Evolutionary conservation across 2,113 vertebrate genomes (phyloP).

Genomic region (Rhinolophus ferrumequinum): DNA sequence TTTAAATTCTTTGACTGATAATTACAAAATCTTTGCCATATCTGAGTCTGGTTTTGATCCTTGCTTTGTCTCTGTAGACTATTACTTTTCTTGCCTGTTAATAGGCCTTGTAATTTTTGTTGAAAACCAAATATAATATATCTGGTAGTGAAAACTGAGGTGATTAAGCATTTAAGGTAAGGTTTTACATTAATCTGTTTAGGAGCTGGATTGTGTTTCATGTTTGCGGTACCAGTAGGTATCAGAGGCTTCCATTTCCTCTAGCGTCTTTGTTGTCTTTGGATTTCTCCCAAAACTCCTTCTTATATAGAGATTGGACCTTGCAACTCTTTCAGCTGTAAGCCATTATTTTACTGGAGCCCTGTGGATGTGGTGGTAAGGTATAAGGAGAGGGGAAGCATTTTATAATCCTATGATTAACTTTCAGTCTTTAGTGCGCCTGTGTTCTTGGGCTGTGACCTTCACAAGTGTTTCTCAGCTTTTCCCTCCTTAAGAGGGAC

Average conservation of each 20-base stretch:
- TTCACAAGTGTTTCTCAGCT: not conserved
- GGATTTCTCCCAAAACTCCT: not conserved
- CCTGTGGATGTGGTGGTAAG: not conserved
- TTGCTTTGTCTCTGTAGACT: not conserved
- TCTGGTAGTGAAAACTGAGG: not conserved
- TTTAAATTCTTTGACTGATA: not conserved
- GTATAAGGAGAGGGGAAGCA: not conserved
- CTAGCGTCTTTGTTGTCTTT: not conserved
- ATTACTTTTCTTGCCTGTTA: not conserved
- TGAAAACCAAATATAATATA: not conserved
- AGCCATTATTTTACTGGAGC: not conserved
- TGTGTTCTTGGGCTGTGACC: not conserved
- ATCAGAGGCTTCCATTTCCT: slow-evolving; percentile 3
- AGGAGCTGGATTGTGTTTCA: not conserved
- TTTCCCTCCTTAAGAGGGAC: not conserved
- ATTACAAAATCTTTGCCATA: not conserved
- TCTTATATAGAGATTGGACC: not conserved
- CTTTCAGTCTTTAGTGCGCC: not conserved
- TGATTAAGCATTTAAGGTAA: not conserved
- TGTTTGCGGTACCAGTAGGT: not conserved
- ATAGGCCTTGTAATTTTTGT: not conserved
- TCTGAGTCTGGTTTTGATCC: not conserved
- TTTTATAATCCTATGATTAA: not conserved
- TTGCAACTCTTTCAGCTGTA: not conserved
- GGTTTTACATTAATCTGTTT: not conserved